These are phyloP conservation scores for Taeniopygia guttata DNA, from an alignment of 2,797 vertebrate species.

Conservation along the genomic window DNA sequence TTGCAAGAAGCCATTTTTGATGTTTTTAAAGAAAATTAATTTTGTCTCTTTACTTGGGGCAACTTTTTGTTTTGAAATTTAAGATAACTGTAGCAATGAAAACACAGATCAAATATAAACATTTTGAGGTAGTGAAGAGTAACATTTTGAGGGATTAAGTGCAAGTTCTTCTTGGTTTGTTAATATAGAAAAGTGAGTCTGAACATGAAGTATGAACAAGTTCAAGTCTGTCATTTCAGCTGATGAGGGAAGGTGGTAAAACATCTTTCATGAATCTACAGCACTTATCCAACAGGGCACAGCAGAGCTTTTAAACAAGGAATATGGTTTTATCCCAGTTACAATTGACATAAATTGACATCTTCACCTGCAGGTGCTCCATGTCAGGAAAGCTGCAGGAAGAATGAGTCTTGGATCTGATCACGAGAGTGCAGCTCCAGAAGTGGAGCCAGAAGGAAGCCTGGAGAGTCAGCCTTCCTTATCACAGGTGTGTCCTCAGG, in stretches of 20 bases:
- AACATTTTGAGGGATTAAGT: neutral
- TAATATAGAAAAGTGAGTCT: neutral
- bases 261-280: neutral
- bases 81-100: neutral
- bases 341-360: neutral
- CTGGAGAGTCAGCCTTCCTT: neutral
- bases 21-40: neutral
- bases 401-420: neutral
- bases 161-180: neutral
- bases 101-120: neutral
- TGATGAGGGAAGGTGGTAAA: neutral
- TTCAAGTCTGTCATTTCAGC: neutral
- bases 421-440: neutral
- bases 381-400: neutral
- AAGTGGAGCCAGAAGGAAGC: neutral
- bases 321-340: neutral
- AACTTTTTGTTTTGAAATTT: neutral
- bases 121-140: neutral
- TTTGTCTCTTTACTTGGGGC: neutral
- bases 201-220: neutral
- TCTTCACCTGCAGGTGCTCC: slow-evolving; percentile 68
- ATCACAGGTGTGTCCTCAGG: neutral
- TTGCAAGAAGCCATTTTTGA: neutral
- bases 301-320: neutral
- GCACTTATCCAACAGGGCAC: neutral